A percentile compares a stretch with the other conserved stretches of the same genome.
These are phyloP conservation scores for Danaus melanippus DNA, from an alignment of 1,140 invertebrate genomes.

Conservation along the genomic window DNA sequence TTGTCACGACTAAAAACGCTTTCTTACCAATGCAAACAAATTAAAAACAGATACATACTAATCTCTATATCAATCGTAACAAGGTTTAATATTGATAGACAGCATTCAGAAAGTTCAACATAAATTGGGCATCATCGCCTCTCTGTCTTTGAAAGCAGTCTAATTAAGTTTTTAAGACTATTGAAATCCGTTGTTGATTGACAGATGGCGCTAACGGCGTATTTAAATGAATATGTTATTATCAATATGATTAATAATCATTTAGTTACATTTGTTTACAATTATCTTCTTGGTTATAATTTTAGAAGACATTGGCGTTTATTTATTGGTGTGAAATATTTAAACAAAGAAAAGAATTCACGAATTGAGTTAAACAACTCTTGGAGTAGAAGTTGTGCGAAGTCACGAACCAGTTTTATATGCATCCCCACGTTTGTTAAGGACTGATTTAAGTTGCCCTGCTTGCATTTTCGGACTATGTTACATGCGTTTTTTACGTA, in stretches of 20 bases:
- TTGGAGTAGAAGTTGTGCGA: constrained; percentile 23
- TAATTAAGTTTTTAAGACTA: constrained; percentile 66
- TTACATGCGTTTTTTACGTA: constrained; percentile 12
- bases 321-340: neutral
- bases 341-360: too few species aligned
- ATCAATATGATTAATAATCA: constrained; percentile 29
- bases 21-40: constrained; percentile 14
- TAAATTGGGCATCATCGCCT: constrained; percentile 32
- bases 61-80: constrained; percentile 19
- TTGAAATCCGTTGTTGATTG: constrained; percentile 64
- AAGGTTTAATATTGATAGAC: constrained; percentile 13
- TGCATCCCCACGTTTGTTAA: constrained; percentile 30
- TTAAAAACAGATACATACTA: constrained; percentile 13
- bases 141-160: constrained; percentile 61
- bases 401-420: constrained; percentile 33
- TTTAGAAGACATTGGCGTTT: neutral
- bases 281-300: constrained; percentile 8
- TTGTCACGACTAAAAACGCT: constrained; percentile 40
- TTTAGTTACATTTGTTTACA: constrained; percentile 14
- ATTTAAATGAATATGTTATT: constrained; percentile 59
- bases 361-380: neutral
- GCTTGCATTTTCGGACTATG: constrained; percentile 14
- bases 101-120: constrained; percentile 9
- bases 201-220: constrained; percentile 65
- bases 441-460: constrained; percentile 20